A percentile compares a stretch with the other conserved stretches of the same genome.
These are phyloP conservation scores for Papilio elwesi DNA, from an alignment of 2,888 invertebrate genomes.

Conservation along the genomic window DNA sequence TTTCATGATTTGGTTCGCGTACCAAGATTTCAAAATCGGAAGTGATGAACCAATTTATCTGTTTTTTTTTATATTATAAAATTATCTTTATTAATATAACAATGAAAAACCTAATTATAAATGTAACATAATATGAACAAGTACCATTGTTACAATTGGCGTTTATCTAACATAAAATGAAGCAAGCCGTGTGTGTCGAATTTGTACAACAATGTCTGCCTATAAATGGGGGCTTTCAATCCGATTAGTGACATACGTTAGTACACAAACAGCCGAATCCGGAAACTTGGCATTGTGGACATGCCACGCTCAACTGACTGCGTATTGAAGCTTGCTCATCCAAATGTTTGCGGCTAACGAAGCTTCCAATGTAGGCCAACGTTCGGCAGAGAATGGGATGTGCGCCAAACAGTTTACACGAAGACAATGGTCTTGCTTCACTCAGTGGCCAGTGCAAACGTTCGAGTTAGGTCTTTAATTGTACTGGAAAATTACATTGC, in stretches of 20 bases:
- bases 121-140: too few relatives aligned
- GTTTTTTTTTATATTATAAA: neutral
- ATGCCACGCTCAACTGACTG: slow-evolving; percentile 52
- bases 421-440: slow-evolving; percentile 33
- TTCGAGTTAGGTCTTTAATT: slow-evolving; percentile 26
- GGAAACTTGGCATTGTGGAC: slow-evolving; percentile 58
- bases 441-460: slow-evolving; percentile 19
- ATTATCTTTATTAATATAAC: neutral
- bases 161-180: neutral
- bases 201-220: slow-evolving; percentile 30
- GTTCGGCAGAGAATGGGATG: slow-evolving; percentile 20
- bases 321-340: slow-evolving; percentile 35
- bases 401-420: slow-evolving; percentile 25
- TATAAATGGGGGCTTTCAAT: slow-evolving; percentile 43
- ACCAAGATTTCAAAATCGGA: too few relatives aligned
- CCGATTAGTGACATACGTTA: slow-evolving; percentile 53
- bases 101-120: neutral
- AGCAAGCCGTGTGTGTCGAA: slow-evolving; percentile 2
- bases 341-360: slow-evolving; percentile 36
- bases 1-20: too few relatives aligned
- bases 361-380: slow-evolving; percentile 36
- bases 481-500: slow-evolving; percentile 18
- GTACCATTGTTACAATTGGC: neutral
- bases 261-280: slow-evolving; percentile 49
- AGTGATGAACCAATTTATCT: too few relatives aligned